Evolutionary conservation across 2,797 vertebrate species (phyloP), one percentile per base, ranked within the genome.

Genomic region (Sparus aurata): DNA sequence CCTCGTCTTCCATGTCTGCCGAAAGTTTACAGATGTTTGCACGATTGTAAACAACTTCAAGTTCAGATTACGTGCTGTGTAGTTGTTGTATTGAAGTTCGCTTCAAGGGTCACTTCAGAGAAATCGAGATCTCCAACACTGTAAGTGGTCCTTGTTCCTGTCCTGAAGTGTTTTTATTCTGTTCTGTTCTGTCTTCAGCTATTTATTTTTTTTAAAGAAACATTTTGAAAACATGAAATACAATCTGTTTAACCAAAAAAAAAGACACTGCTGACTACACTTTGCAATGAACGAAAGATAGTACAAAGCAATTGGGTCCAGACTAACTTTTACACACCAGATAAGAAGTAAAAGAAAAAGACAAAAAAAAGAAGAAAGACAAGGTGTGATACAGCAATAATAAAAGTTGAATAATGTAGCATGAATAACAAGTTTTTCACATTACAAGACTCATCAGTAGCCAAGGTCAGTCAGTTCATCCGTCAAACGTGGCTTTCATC

Each of bases 21-120:
- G 54, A 61, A 73, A 53, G 67, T 83, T 64, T 73, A 71, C 71
- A 78, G 61, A 70, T 62, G 47, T 86, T 79, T 80, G 57, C 47
- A 41, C 34, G 15, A 3, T 57, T 63, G 41, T 30, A 79, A 77
- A 77, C 46, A 66, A 61, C 34, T n/a, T 45, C 12, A 22, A 55
- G 49, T 45, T 57, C 2, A 49, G 1, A 27, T n/a, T 47, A 4
- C 25, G 23, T 46, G 68, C 18, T 49, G 2, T 49, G 7, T 41
- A 52, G 6, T 73, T 59, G 43, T 22, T 4, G 4, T 38, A 47
- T 18, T 66, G 2, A 59, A 59, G 20, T 47, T 67, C 66, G 45
- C 55, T 70, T 59, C 20, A 69, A 64, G 30, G 8, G 22, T 3
- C 50, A 1, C 13, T 41, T 60, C 3, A 72, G 16, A 54, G 10